phyloP scores from a whole-genome alignment of 2,113 vertebrate genomes.

The Vidua macroura region DNA sequence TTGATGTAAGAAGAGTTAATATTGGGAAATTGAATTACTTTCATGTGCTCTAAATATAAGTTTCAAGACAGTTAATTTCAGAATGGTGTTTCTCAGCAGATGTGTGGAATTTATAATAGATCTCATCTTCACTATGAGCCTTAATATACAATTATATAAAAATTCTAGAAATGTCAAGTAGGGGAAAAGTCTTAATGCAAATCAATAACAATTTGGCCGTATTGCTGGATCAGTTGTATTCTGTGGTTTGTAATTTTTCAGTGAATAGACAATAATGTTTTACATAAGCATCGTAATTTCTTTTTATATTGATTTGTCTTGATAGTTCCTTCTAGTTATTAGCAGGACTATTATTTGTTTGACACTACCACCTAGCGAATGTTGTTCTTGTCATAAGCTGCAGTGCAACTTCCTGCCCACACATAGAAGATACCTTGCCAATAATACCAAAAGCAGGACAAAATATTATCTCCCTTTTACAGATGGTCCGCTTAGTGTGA shows the following conservation, averaged over 20 bases:
- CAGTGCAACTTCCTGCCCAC: background rate
- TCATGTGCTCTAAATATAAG: background rate
- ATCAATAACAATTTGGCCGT: slow-evolving; percentile 74
- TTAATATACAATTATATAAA: slow-evolving; percentile 51
- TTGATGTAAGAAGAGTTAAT: slow-evolving; percentile 32
- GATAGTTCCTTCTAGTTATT: slow-evolving; percentile 29
- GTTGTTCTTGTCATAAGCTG: background rate
- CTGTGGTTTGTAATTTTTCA: slow-evolving; percentile 64
- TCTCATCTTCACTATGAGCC: slow-evolving; percentile 23
- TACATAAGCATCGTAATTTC: slow-evolving; percentile 39
- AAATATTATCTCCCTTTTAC: background rate
- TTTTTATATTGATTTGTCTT: slow-evolving; percentile 51
- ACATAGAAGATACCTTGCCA: background rate
- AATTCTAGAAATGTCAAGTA: slow-evolving; percentile 41
- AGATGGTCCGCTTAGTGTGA: fast-evolving
- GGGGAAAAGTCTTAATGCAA: slow-evolving; percentile 45
- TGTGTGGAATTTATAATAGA: slow-evolving; percentile 22
- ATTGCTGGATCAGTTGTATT: slow-evolving; percentile 49
- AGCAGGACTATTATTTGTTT: background rate
- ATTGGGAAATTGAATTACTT: slow-evolving; percentile 45
- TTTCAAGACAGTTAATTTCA: slow-evolving; percentile 64
- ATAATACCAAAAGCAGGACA: background rate
- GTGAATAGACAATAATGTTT: slow-evolving; percentile 54
- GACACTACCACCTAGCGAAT: background rate
- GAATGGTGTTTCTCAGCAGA: slow-evolving; percentile 56